Conservation (phyloP, 2,113 vertebrate species). For the Symphodus melops region DNA sequence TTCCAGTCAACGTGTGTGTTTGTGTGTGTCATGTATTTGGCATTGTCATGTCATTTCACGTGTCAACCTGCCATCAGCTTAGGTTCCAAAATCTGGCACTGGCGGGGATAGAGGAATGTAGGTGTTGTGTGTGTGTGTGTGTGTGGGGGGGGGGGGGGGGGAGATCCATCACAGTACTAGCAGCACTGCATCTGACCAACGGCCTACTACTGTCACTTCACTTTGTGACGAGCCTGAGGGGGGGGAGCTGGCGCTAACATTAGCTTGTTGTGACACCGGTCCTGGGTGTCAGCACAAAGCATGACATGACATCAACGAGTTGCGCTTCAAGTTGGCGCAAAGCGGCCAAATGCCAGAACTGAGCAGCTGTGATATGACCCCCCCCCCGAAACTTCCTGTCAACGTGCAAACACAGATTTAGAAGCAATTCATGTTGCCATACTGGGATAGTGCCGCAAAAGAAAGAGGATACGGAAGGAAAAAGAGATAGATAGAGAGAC, state of each 20-base stretch:
- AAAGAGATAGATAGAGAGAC: conserved; percentile 38
- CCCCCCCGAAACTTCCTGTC: conserved; percentile 33
- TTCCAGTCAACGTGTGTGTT: conserved; percentile 12
- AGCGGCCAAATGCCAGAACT: conserved; percentile 44
- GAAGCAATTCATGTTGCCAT: conserved; percentile 33
- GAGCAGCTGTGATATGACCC: conserved; percentile 17
- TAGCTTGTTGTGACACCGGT: conserved; percentile 75
- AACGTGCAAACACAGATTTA: conserved; percentile 7
- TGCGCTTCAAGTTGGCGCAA: conserved; percentile 29
- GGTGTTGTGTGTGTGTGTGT: conserved; percentile 49
- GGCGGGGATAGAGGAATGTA: not conserved
- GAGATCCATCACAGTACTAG: conserved; percentile 61
- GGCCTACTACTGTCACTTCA: conserved; percentile 82
- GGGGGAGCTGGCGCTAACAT: conserved; percentile 42
- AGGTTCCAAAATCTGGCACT: conserved; percentile 24
- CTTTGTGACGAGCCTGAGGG: conserved; percentile 44
- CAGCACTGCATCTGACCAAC: conserved; percentile 68
- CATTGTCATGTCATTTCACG: conserved; percentile 59
- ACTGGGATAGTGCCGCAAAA: conserved; percentile 38
- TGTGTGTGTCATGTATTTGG: conserved; percentile 57
- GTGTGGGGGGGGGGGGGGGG: too few relatives aligned
- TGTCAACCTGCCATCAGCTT: conserved; percentile 55
- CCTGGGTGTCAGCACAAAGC: conserved; percentile 71
- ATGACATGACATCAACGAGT: conserved; percentile 59
- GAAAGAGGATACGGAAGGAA: conserved; percentile 57